phyloP scores from a whole-genome alignment of 2,888 invertebrate species.

The Macrosiphum euphorbiae region DNA sequence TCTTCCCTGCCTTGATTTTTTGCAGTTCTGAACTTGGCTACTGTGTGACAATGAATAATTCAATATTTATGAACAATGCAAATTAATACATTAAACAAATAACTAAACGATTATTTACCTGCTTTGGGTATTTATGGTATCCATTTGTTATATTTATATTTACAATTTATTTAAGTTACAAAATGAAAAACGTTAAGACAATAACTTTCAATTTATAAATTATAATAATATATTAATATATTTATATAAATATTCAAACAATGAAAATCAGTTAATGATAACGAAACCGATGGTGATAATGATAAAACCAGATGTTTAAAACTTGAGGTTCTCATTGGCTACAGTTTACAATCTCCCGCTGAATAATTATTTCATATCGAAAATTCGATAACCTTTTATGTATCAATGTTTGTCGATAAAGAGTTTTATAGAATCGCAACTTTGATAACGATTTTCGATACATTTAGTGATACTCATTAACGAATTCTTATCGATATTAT shows the following conservation, averaged over 20 bases:
- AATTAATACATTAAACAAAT: background rate
- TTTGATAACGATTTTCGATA: slow-evolving; percentile 3
- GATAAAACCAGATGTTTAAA: background rate
- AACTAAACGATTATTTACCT: background rate
- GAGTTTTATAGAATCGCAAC: background rate
- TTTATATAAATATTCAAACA: too few relatives aligned
- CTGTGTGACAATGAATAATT: slow-evolving; percentile 14
- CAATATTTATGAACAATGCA: background rate
- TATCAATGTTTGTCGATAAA: background rate
- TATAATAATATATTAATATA: too few relatives aligned
- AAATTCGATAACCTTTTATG: too few relatives aligned
- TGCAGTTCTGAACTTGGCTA: background rate
- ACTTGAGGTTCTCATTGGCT: background rate
- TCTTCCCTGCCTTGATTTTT: slow-evolving; percentile 4
- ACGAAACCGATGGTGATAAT: background rate
- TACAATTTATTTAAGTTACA: too few relatives aligned
- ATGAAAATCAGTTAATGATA: background rate
- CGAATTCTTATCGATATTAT: slow-evolving; percentile 3
- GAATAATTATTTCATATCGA: background rate
- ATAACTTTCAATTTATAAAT: too few relatives aligned
- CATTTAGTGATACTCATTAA: background rate
- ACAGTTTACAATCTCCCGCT: slow-evolving; percentile 12
- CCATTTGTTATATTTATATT: too few relatives aligned
- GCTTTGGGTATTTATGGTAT: background rate
- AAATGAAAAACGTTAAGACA: too few relatives aligned